A percentile compares a stretch with the other conserved stretches of the same genome.
phyloP scores from a whole-genome alignment of 2,797 vertebrate genomes.

The Poecilia picta region DNA sequence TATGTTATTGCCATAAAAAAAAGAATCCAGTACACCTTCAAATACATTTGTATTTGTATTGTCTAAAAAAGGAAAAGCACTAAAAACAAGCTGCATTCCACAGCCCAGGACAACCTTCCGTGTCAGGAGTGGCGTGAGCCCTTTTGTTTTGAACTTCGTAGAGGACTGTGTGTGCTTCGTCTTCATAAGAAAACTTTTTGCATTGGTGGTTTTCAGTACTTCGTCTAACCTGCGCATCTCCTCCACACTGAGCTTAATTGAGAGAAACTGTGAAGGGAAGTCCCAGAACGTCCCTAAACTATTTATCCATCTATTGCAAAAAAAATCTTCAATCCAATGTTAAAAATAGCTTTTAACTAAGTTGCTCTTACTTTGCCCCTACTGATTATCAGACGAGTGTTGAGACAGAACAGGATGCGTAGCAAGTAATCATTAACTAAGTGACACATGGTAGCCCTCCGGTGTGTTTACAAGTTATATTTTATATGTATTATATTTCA shows the following conservation, averaged over 20 bases:
- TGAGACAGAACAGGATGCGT: background rate
- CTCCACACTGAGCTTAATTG: too few species aligned
- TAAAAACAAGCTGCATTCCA: background rate
- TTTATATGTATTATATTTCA: background rate
- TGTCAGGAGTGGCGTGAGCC: background rate
- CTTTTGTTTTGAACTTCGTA: background rate
- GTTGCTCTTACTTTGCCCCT: background rate
- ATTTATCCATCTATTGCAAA: background rate
- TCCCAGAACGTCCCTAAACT: too few species aligned
- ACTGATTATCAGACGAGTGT: background rate
- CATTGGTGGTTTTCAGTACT: too few species aligned
- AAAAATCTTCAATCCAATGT: background rate
- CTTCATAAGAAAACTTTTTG: too few species aligned
- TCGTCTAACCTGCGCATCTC: too few species aligned
- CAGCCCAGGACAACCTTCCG: background rate
- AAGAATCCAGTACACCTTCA: background rate
- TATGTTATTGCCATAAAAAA: background rate
- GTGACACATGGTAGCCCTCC: slow-evolving; percentile 5
- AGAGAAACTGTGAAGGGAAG: too few species aligned
- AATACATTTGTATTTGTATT: background rate
- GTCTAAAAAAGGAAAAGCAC: slow-evolving; percentile 9
- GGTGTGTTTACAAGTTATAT: background rate
- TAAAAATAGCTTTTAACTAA: background rate
- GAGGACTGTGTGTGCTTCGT: background rate
- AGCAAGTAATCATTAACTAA: background rate